Conservation (phyloP, 1,140 invertebrate genomes). For the Musca domestica region DNA sequence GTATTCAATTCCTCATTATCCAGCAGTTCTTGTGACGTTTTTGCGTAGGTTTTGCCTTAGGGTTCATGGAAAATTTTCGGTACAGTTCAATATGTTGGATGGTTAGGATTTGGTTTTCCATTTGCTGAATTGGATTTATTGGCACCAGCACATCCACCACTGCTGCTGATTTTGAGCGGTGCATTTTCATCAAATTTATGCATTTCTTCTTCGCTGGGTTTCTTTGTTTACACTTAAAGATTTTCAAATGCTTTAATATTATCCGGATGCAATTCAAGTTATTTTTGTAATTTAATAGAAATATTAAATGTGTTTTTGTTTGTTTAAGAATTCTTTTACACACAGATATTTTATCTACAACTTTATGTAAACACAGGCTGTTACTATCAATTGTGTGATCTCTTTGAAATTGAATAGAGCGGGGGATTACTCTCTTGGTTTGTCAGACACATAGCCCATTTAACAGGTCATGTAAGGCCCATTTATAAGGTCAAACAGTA, state of each 20-base stretch:
- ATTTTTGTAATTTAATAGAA: no score
- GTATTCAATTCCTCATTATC: slow-evolving; percentile 86
- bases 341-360: no score
- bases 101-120: slow-evolving; percentile 8
- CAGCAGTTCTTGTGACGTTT: slow-evolving; percentile 79
- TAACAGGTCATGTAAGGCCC: no score
- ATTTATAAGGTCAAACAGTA: no score
- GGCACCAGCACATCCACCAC: not conserved
- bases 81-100: slow-evolving; percentile 56
- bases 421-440: no score
- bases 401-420: no score
- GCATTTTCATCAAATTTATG: slow-evolving; percentile 27
- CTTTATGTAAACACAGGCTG: slow-evolving; percentile 2
- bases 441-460: no score
- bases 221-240: slow-evolving; percentile 27
- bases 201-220: slow-evolving; percentile 28
- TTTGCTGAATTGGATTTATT: not conserved
- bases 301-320: no score
- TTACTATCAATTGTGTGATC: not conserved
- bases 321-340: not conserved
- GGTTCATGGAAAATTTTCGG: slow-evolving; percentile 76
- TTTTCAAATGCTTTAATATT: slow-evolving; percentile 29
- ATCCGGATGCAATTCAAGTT: slow-evolving; percentile 16
- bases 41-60: slow-evolving; percentile 79
- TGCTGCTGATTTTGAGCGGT: slow-evolving; percentile 17